A percentile compares a stretch with the other conserved stretches of the same genome.
phyloP scores from a whole-genome alignment of 2,888 invertebrate genomes.

The Kuschelorhynchus macadamiae region DNA sequence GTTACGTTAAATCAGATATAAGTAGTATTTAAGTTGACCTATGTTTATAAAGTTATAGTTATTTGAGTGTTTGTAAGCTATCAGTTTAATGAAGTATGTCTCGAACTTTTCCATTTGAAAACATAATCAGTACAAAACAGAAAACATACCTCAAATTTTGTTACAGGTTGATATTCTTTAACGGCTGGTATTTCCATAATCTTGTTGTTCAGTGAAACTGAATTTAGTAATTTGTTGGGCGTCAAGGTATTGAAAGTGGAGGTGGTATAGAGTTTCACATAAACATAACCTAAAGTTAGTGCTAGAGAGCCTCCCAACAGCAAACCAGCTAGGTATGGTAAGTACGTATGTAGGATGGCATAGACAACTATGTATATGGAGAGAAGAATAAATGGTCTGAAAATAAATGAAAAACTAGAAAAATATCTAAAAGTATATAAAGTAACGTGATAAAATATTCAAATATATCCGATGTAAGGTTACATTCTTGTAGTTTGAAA shows the following conservation, averaged over 20 bases:
- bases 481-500: no score
- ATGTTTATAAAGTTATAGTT: no score
- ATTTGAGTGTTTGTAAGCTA: no score
- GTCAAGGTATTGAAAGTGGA: background rate
- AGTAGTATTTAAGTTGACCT: no score
- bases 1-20: no score
- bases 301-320: conserved; percentile 54
- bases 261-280: conserved; percentile 52
- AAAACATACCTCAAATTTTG: conserved; percentile 74
- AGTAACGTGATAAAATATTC: no score
- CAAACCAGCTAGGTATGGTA: conserved; percentile 58
- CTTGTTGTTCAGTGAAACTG: conserved; percentile 28
- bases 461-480: no score
- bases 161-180: conserved; percentile 75
- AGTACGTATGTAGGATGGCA: conserved; percentile 56
- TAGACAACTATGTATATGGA: conserved; percentile 55
- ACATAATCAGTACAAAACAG: no score
- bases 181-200: conserved; percentile 76
- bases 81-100: no score
- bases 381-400: conserved; percentile 51
- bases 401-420: conserved; percentile 36
- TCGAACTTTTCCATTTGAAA: no score
- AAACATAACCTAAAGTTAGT: conserved; percentile 47
- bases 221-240: conserved; percentile 1
- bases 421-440: background rate